Base-by-base conservation (phyloP, 2,888 invertebrate species). In the Drosophila fulvimacula region DNA sequence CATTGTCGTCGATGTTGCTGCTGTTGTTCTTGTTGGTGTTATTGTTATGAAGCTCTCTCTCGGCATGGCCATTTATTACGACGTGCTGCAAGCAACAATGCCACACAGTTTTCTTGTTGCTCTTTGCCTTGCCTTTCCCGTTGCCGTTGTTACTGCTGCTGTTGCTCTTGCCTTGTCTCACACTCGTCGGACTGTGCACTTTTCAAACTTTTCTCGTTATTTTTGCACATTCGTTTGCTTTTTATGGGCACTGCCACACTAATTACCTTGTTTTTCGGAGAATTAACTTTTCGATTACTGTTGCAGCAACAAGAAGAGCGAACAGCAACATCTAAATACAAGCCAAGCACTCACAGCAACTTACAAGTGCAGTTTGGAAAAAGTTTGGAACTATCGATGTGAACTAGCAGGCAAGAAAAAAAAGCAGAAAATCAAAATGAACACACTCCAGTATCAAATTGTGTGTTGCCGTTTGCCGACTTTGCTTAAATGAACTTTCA, bases 231-330 rank as follows among this genome's bases (percentile, higher is more conserved):
- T 89, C 79, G 87, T 87, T 83, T 87, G 89, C 68, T 83, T 86
- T 88, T 88, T 87, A 88, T 87, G 87, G 76, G 76, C 79, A 71
- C 79, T 78, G 79, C 73, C 78, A 82, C 88, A 88, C 90, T 88
- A 88, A 88, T 88, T 90, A 90, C 90, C 90, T 89, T 88, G 88
- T 88, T 88, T 88, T 90, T 88, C 87, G 89, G 89, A 79, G 85
- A 88, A 88, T 90, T 84, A 90, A 89, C 85, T 88, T 88, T 89
- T 90, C 89, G 88, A 90, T 90, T 82, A 90, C 89, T 82, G 76
- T 79, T 83, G 82, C 82, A 76, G 68, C 76, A 42, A 39, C 48
- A 69, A 61, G 34, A 60, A n/a, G 36, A 46, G 13, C 57, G 38
- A 57, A n/a, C 46, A 27, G 10, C 46, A 57, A 59, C 38, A 57